Conservation (phyloP, 2,113 vertebrate genomes). For the Oreotrochilus melanogaster region DNA sequence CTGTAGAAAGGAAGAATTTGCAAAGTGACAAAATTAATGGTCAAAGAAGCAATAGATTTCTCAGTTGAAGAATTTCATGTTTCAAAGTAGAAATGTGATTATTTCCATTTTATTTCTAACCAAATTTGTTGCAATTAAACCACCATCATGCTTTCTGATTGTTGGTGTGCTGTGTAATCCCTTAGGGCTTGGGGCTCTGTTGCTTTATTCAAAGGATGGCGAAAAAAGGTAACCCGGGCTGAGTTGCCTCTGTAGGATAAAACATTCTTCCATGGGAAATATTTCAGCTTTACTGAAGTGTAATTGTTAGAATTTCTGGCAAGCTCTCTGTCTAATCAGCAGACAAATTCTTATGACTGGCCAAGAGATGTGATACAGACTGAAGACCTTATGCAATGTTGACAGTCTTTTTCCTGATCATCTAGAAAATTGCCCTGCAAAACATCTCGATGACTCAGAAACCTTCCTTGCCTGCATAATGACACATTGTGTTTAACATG, state of each 20-base stretch:
- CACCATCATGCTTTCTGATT: not conserved
- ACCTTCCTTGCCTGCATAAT: constrained; percentile 10
- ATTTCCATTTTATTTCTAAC: not conserved
- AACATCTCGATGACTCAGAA: constrained; percentile 17
- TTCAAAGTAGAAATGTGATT: not conserved
- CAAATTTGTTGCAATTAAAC: not conserved
- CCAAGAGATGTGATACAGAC: not conserved
- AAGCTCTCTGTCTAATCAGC: not conserved
- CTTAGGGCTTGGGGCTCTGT: not conserved
- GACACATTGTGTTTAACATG: not conserved
- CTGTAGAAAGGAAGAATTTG: constrained; percentile 62
- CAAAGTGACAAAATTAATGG: not conserved
- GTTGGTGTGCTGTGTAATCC: not conserved
- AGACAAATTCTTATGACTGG: constrained; percentile 21
- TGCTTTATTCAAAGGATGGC: not conserved
- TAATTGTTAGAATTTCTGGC: not conserved
- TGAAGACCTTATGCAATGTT: not conserved
- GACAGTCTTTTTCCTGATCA: not conserved
- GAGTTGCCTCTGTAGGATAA: not conserved
- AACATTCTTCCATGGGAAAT: not conserved
- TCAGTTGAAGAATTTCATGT: not conserved
- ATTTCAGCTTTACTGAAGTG: not conserved
- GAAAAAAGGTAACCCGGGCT: not conserved
- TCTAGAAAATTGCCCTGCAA: not conserved
- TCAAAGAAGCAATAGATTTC: not conserved